phyloP scores from a whole-genome alignment of 2,888 invertebrate genomes.

The Nomada fabriciana region DNA sequence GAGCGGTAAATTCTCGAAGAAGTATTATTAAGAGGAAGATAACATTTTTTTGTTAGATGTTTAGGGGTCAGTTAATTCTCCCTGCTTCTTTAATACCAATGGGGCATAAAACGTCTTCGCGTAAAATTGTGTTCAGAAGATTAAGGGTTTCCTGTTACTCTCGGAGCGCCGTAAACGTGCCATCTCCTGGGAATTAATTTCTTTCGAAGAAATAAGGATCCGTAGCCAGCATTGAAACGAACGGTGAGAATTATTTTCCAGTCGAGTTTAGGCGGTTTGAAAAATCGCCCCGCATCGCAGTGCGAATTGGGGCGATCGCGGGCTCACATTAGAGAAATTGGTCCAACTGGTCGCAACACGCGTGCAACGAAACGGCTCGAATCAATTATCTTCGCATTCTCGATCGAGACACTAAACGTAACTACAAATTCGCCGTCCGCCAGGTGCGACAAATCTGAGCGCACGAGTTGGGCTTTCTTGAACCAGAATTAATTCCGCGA shows the following conservation, averaged over 20 bases:
- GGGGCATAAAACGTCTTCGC: background rate
- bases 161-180: too few species aligned
- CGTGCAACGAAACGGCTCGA: background rate
- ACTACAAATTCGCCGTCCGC: background rate
- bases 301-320: too few species aligned
- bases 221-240: background rate
- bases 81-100: background rate
- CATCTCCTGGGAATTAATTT: background rate
- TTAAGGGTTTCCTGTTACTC: background rate
- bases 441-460: background rate
- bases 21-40: too few species aligned
- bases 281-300: background rate
- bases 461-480: slow-evolving; percentile 12
- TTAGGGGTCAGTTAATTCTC: background rate
- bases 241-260: background rate
- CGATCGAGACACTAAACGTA: background rate
- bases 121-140: background rate
- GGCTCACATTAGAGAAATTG: slow-evolving; percentile 44
- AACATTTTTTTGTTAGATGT: too few species aligned
- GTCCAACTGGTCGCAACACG: background rate
- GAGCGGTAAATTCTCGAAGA: too few species aligned
- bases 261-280: background rate
- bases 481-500: background rate
- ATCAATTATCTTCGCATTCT: background rate
- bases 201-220: background rate